phyloP scores from a whole-genome alignment of 1,140 invertebrate species.

The Panagrolaimus sp. region DNA sequence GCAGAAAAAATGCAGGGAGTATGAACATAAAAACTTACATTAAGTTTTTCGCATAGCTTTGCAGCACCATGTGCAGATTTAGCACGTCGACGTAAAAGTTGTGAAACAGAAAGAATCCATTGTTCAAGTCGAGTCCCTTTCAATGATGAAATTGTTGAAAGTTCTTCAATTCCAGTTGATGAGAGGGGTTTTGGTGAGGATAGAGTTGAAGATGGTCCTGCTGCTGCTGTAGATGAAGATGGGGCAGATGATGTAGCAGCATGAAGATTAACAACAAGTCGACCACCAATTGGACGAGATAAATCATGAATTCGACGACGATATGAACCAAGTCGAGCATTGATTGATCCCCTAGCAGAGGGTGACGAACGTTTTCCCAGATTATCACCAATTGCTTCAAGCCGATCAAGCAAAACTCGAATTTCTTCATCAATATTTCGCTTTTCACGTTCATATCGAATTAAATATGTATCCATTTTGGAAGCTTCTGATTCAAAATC shows the following conservation, averaged over 20 bases:
- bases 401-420: not conserved
- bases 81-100: not conserved
- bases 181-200: not conserved
- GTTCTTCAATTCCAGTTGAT: not conserved
- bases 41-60: not conserved
- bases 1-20: too few species aligned
- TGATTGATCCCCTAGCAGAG: not conserved
- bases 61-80: slow-evolving; percentile 7
- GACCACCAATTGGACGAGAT: not conserved
- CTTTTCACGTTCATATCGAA: not conserved
- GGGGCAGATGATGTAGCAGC: not conserved
- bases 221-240: not conserved
- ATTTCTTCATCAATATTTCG: not conserved
- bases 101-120: not conserved
- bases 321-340: not conserved
- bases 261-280: slow-evolving; percentile 10
- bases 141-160: slow-evolving; percentile 3
- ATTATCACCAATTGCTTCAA: not conserved
- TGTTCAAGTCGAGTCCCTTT: not conserved
- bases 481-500: slow-evolving; percentile 7
- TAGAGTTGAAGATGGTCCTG: not conserved
- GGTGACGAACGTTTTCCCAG: not conserved
- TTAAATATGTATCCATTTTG: not conserved
- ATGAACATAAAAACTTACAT: not conserved
- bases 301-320: not conserved